These are phyloP conservation scores for Agrochola lota DNA, from an alignment of 2,888 invertebrate genomes.

Conservation along the genomic window DNA sequence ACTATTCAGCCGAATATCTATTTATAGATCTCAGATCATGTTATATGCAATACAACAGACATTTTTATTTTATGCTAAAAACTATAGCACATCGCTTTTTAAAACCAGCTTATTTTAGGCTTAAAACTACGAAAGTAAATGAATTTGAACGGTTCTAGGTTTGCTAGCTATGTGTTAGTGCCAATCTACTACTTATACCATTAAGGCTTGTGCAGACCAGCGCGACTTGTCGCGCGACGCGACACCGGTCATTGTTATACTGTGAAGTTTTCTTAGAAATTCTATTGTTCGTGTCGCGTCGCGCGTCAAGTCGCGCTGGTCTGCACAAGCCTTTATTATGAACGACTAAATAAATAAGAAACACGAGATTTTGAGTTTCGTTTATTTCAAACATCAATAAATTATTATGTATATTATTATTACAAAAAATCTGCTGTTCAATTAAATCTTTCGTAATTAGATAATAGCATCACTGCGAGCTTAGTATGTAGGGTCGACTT, in stretches of 20 bases:
- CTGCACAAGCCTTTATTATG: too few relatives aligned
- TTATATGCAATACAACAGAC: slow-evolving; percentile 13
- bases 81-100: slow-evolving; percentile 24
- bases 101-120: slow-evolving; percentile 31
- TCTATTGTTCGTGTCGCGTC: too few relatives aligned
- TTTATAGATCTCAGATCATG: slow-evolving; percentile 21
- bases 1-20: slow-evolving; percentile 7
- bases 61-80: slow-evolving; percentile 15
- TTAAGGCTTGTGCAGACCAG: too few relatives aligned
- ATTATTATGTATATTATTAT: slow-evolving; percentile 37
- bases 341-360: slow-evolving; percentile 52
- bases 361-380: slow-evolving; percentile 69
- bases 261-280: too few relatives aligned
- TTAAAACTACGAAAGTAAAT: slow-evolving; percentile 16
- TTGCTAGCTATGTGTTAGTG: slow-evolving; percentile 50
- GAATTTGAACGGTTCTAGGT: slow-evolving; percentile 27
- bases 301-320: too few relatives aligned
- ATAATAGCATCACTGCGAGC: slow-evolving; percentile 18
- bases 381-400: slow-evolving; percentile 53
- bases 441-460: slow-evolving; percentile 34
- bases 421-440: slow-evolving; percentile 32
- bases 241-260: too few relatives aligned
- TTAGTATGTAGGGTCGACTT: slow-evolving; percentile 14
- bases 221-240: too few relatives aligned
- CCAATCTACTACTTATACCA: slow-evolving; percentile 30